Conservation (phyloP, 2,797 vertebrate genomes). For the Pangasius krempfi region DNA sequence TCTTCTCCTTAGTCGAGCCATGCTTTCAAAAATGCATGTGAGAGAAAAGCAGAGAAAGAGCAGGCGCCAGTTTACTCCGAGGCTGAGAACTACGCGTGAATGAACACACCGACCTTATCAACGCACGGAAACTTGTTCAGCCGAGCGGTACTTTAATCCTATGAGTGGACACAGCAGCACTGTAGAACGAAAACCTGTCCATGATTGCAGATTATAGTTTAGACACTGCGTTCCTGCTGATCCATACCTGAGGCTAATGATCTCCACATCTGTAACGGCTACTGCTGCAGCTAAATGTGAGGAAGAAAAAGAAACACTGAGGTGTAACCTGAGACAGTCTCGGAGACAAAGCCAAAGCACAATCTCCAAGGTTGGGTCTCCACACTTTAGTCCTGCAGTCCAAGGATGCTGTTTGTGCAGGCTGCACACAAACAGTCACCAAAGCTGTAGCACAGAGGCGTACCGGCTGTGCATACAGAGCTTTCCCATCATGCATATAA, state of each 20-base stretch:
- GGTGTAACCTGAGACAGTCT: conserved; percentile 1
- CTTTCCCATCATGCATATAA: background rate
- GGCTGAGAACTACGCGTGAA: background rate
- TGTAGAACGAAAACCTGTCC: background rate
- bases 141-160: background rate
- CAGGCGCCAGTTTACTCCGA: background rate
- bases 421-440: background rate
- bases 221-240: background rate
- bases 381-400: background rate
- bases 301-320: background rate
- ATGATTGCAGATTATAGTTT: background rate
- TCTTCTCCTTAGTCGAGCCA: conserved; percentile 81
- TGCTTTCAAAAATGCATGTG: conserved; percentile 27
- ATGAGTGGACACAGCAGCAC: background rate
- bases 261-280: background rate
- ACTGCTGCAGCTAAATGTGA: background rate
- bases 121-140: background rate
- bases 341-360: background rate
- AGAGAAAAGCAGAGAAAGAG: conserved; percentile 10
- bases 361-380: background rate
- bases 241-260: background rate
- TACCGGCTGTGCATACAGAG: conserved; percentile 11
- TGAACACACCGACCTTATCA: background rate
- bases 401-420: background rate
- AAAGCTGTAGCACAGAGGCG: conserved; percentile 15